Percentiles rank a stretch among this genome's conserved stretches.
These are phyloP conservation scores for Halichoerus grypus DNA, from an alignment of 2,113 vertebrate species.

Conservation along the genomic window DNA sequence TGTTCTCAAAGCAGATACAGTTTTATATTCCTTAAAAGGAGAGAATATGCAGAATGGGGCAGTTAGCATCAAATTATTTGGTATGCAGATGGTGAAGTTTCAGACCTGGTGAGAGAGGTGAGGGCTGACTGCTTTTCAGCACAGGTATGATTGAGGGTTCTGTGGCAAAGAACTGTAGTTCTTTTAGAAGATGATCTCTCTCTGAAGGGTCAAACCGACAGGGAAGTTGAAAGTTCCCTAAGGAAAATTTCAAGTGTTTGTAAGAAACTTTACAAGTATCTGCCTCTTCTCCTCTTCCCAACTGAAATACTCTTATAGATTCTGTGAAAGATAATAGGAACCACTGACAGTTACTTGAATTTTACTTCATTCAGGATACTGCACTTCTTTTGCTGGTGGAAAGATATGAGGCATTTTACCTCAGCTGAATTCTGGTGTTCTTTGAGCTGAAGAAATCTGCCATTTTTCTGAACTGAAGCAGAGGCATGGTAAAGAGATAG, in stretches of 20 bases:
- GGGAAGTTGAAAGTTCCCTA: conserved; percentile 60
- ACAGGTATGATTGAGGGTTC: conserved; percentile 55
- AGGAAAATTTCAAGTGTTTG: conserved; percentile 73
- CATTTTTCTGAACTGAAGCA: conserved; percentile 40
- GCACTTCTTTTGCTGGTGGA: conserved; percentile 1
- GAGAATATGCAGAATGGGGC: neutral
- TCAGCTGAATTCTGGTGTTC: neutral
- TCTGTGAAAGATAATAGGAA: conserved; percentile 21
- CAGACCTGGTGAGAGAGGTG: neutral
- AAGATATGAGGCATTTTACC: neutral
- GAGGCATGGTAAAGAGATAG: neutral
- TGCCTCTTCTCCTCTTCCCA: conserved; percentile 34
- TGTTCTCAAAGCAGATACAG: neutral
- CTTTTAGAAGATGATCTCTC: conserved; percentile 67
- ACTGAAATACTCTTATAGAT: conserved; percentile 69
- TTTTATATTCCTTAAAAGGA: neutral
- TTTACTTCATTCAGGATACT: neutral
- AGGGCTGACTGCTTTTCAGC: conserved; percentile 3
- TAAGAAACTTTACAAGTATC: conserved; percentile 74
- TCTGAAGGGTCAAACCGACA: conserved; percentile 61
- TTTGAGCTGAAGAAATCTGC: conserved; percentile 8
- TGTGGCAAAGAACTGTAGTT: conserved; percentile 53
- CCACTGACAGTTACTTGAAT: neutral
- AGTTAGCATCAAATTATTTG: neutral
- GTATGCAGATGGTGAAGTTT: conserved; percentile 50